These are phyloP conservation scores for Cheilosia vulpina DNA, from an alignment of 2,888 invertebrate species.

Conservation along the genomic window DNA sequence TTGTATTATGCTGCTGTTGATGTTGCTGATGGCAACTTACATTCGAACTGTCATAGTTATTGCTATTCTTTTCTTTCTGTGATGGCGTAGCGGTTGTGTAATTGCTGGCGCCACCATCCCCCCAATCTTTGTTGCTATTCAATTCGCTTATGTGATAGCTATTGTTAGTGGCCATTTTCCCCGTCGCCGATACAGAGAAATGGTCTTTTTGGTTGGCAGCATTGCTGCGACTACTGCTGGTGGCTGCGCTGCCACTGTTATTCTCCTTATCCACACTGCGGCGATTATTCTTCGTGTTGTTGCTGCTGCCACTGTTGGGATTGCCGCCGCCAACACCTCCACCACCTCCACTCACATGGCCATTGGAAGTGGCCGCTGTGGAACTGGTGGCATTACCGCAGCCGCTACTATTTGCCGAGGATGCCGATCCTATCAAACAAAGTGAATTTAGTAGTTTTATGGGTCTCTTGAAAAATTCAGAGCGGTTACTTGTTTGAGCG, in stretches of 20 bases:
- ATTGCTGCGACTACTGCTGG: constrained; percentile 40
- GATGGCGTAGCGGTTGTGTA: constrained; percentile 70
- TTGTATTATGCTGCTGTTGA: constrained; percentile 73
- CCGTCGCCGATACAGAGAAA: constrained; percentile 30
- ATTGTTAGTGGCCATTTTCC: constrained; percentile 55
- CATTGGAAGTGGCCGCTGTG: constrained; percentile 72
- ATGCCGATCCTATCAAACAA: constrained; percentile 72
- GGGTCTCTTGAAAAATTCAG: constrained; percentile 66
- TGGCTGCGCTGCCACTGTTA: constrained; percentile 64
- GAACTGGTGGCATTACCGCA: constrained; percentile 38
- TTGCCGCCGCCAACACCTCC: constrained; percentile 71
- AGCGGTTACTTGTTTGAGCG: constrained; percentile 76
- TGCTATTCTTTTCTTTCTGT: constrained; percentile 71
- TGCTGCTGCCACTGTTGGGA: constrained; percentile 76
- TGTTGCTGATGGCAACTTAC: constrained; percentile 78
- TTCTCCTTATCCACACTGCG: constrained; percentile 83
- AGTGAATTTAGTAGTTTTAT: constrained; percentile 64
- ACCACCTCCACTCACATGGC: constrained; percentile 65
- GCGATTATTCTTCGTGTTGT: constrained; percentile 80
- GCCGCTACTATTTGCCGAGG: constrained; percentile 60
- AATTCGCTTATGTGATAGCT: constrained; percentile 55
- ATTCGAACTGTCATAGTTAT: constrained; percentile 76
- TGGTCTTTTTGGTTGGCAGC: constrained; percentile 54
- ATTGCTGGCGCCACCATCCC: constrained; percentile 72
- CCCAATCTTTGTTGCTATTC: constrained; percentile 62